Evolutionary conservation across 2,888 invertebrate species (phyloP).

Genomic region (Acheta domesticus): DNA sequence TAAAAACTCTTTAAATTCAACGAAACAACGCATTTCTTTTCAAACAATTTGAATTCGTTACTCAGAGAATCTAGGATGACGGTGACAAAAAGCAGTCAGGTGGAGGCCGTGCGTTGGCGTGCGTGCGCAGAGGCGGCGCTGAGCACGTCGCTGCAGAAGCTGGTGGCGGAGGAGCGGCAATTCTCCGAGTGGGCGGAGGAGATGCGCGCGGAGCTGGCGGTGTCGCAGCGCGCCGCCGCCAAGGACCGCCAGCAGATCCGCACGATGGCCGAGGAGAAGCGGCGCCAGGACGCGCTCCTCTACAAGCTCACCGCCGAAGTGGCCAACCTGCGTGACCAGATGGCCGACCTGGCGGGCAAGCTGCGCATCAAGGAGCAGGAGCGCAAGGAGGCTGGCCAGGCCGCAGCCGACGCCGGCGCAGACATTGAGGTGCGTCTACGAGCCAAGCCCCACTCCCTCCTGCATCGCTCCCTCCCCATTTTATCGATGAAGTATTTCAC

Average conservation of each 20-base stretch:
- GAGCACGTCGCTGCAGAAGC: slow-evolving; percentile 57
- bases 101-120: too few relatives aligned
- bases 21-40: too few relatives aligned
- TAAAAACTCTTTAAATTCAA: too few relatives aligned
- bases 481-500: too few relatives aligned
- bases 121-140: slow-evolving; percentile 53
- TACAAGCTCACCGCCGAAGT: slow-evolving; percentile 66
- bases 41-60: too few relatives aligned
- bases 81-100: too few relatives aligned
- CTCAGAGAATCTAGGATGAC: too few relatives aligned
- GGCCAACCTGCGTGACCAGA: slow-evolving; percentile 64
- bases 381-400: slow-evolving; percentile 55
- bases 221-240: slow-evolving; percentile 63
- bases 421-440: slow-evolving; percentile 56
- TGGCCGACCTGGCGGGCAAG: slow-evolving; percentile 62
- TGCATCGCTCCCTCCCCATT: too few relatives aligned
- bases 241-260: slow-evolving; percentile 59
- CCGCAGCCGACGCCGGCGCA: slow-evolving; percentile 64
- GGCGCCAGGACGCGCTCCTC: slow-evolving; percentile 61
- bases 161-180: slow-evolving; percentile 56
- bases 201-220: slow-evolving; percentile 58
- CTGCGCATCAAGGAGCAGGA: slow-evolving; percentile 62
- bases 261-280: slow-evolving; percentile 56
- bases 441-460: too few relatives aligned
- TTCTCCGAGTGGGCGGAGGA: slow-evolving; percentile 62